Conservation (phyloP, 2,888 invertebrate genomes). For the Drosophila niveifrons region DNA sequence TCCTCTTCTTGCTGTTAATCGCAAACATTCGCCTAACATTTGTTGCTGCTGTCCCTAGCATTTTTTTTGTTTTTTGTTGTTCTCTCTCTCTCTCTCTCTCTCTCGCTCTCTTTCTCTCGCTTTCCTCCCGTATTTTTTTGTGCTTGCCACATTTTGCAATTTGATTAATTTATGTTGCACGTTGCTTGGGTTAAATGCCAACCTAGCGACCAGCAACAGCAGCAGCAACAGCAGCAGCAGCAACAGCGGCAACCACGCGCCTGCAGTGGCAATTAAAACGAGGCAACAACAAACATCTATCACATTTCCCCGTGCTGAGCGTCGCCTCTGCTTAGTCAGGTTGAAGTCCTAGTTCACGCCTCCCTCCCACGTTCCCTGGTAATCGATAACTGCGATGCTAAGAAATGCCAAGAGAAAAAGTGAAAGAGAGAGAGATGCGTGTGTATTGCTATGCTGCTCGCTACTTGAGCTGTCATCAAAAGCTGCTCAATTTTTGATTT, state of each 20-base stretch:
- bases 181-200: conserved; percentile 46
- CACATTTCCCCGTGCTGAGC: conserved; percentile 1
- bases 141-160: conserved; percentile 64
- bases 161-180: conserved; percentile 76
- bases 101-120: not conserved
- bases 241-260: conserved; percentile 4
- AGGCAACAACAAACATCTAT: conserved; percentile 26
- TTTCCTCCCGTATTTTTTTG: not conserved
- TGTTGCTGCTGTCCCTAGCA: conserved; percentile 36
- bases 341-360: conserved; percentile 1
- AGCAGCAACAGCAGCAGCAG: not conserved
- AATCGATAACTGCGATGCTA: conserved; percentile 65
- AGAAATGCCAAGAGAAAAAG: not conserved
- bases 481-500: conserved; percentile 82
- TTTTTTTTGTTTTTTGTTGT: conserved; percentile 1
- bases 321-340: not conserved
- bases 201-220: conserved; percentile 21
- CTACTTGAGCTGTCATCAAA: conserved; percentile 81
- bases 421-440: not conserved
- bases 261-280: conserved; percentile 60
- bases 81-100: not conserved
- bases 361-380: conserved; percentile 28
- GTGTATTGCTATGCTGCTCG: conserved; percentile 15
- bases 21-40: conserved; percentile 41
- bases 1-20: conserved; percentile 19